These are phyloP conservation scores for Aegypius monachus DNA, from an alignment of 2,113 vertebrate genomes.

Conservation along the genomic window DNA sequence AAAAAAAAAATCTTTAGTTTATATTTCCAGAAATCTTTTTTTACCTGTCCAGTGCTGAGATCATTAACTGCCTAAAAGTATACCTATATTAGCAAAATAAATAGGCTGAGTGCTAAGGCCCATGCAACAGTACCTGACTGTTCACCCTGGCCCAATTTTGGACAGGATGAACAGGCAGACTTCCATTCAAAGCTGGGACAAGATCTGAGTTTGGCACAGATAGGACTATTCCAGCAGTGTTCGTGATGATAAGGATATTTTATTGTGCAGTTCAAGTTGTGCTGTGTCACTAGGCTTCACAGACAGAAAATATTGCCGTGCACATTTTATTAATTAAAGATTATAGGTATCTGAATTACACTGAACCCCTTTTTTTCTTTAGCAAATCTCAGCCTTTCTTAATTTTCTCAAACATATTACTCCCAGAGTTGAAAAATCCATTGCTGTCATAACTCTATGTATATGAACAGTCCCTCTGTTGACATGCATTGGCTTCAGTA, in stretches of 20 bases:
- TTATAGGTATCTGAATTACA: neutral
- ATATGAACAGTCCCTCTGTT: neutral
- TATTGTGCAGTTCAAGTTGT: neutral
- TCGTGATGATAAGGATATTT: neutral
- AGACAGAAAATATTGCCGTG: neutral
- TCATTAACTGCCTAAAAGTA: neutral
- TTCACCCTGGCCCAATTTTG: neutral
- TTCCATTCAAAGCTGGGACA: rapidly evolving
- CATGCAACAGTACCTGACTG: neutral
- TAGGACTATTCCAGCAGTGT: neutral
- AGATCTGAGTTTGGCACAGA: neutral
- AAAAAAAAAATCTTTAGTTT: neutral
- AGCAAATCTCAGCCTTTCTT: neutral
- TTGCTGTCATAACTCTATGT: neutral
- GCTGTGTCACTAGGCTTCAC: neutral
- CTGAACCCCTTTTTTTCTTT: neutral
- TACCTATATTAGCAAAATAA: neutral
- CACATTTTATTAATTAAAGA: neutral
- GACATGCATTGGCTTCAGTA: neutral
- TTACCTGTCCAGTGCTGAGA: neutral
- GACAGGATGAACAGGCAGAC: neutral
- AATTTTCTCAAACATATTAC: neutral
- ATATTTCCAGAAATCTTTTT: neutral
- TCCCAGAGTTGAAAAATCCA: neutral
- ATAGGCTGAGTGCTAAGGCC: neutral